phyloP scores from a whole-genome alignment of 2,888 invertebrate genomes.

The Lycaena phlaeas region DNA sequence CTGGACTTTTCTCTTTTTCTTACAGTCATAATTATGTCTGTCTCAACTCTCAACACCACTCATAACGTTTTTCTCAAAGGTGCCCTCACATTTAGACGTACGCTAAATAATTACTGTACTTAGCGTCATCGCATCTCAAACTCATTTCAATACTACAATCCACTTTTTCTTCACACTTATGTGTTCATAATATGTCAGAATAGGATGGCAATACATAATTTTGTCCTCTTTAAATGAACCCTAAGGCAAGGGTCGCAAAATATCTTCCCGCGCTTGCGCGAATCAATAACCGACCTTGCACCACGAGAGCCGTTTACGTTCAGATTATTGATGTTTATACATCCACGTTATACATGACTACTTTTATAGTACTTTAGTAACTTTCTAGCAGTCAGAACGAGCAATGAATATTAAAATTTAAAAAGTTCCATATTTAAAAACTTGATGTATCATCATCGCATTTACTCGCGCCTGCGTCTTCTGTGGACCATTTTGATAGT shows the following conservation, averaged over 20 bases:
- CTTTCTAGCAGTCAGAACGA: constrained; percentile 8
- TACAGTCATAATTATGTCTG: too few relatives aligned
- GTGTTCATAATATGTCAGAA: constrained; percentile 16
- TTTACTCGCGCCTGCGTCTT: constrained; percentile 56
- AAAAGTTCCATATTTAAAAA: constrained; percentile 9
- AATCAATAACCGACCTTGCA: constrained; percentile 50
- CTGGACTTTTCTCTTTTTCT: too few relatives aligned
- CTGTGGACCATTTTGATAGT: constrained; percentile 53
- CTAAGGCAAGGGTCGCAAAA: constrained; percentile 26
- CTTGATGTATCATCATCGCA: constrained; percentile 33
- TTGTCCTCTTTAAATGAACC: constrained; percentile 27
- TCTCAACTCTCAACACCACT: too few relatives aligned
- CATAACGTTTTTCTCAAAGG: too few relatives aligned
- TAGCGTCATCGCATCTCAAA: not conserved
- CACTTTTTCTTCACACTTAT: constrained; percentile 10
- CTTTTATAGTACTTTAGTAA: constrained; percentile 2
- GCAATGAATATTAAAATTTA: constrained; percentile 27
- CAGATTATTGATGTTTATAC: not conserved
- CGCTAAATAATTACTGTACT: not conserved
- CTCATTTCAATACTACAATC: constrained; percentile 2
- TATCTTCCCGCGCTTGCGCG: constrained; percentile 53
- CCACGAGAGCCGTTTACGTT: constrained; percentile 16
- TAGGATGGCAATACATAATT: constrained; percentile 22
- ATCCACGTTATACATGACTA: constrained; percentile 26
- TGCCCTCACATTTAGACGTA: not conserved